phyloP scores from a whole-genome alignment of 2,113 vertebrate genomes.

The Toxotes chatareus region DNA sequence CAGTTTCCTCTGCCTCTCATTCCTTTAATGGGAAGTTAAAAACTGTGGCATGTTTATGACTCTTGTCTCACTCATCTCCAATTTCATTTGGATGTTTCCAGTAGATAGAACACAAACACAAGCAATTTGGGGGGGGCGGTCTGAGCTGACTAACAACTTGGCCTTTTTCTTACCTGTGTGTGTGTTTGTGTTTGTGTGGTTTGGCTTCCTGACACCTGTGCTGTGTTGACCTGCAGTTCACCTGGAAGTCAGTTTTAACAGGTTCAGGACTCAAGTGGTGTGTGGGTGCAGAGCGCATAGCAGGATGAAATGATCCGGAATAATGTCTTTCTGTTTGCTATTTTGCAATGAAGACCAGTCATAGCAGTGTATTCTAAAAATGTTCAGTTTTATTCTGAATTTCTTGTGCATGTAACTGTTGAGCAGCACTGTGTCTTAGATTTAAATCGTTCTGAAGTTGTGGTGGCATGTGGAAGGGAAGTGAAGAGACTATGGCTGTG shows the following conservation, averaged over 20 bases:
- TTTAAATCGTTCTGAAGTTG: neutral
- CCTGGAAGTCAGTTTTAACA: conserved; percentile 29
- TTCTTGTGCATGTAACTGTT: neutral
- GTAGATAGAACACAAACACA: conserved; percentile 36
- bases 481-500: neutral
- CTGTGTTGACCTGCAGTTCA: conserved; percentile 30
- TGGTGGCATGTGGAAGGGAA: neutral
- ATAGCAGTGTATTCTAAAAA: neutral
- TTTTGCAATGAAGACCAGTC: conserved; percentile 30
- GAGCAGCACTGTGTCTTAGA: neutral
- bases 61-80: conserved; percentile 49
- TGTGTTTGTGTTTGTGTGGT: conserved; percentile 5
- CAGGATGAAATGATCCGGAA: conserved; percentile 17
- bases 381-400: neutral
- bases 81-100: conserved; percentile 52
- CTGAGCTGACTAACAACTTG: conserved; percentile 26
- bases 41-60: conserved; percentile 31
- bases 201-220: neutral
- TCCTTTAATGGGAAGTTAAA: conserved; percentile 54
- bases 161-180: conserved; percentile 5
- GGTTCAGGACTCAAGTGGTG: conserved; percentile 2
- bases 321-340: neutral
- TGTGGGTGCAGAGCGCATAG: conserved; percentile 12
- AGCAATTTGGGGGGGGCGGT: neutral
- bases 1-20: conserved; percentile 31